Conservation (phyloP, 2,113 vertebrate species). For the Clarias magur region DNA sequence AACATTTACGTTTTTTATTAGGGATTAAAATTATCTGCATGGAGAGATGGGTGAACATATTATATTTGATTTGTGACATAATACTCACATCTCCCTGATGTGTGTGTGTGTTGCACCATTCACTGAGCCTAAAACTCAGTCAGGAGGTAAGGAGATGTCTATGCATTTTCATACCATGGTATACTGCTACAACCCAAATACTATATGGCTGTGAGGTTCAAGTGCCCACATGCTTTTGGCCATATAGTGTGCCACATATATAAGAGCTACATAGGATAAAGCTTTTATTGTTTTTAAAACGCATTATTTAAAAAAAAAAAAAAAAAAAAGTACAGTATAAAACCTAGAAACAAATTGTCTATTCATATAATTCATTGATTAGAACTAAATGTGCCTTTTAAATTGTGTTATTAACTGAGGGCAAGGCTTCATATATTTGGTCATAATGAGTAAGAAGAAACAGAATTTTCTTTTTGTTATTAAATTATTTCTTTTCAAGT, state of each 20-base stretch:
- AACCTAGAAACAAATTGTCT: background rate
- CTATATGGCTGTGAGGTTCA: background rate
- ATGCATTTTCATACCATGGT: too few species aligned
- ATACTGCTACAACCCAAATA: too few species aligned
- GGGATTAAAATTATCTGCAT: too few species aligned
- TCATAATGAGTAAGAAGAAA: constrained; percentile 29
- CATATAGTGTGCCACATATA: background rate
- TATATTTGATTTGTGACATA: too few species aligned
- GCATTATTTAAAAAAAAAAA: constrained; percentile 28
- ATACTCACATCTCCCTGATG: too few species aligned
- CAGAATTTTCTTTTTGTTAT: background rate
- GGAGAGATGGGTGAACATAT: too few species aligned
- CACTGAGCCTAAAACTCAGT: too few species aligned
- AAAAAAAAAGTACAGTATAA: too few species aligned
- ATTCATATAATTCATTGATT: constrained; percentile 47
- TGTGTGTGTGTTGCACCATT: too few species aligned
- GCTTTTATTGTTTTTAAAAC: background rate
- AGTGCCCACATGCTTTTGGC: background rate
- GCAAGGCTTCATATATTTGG: constrained; percentile 31
- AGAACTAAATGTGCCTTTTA: constrained; percentile 33
- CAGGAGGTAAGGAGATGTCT: too few species aligned
- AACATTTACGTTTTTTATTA: too few species aligned
- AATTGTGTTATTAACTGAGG: constrained; percentile 48
- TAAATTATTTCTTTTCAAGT: constrained; percentile 37
- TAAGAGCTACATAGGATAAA: background rate